Evolutionary conservation across 2,113 vertebrate genomes (phyloP).

Genomic region (Setophaga petechia): DNA sequence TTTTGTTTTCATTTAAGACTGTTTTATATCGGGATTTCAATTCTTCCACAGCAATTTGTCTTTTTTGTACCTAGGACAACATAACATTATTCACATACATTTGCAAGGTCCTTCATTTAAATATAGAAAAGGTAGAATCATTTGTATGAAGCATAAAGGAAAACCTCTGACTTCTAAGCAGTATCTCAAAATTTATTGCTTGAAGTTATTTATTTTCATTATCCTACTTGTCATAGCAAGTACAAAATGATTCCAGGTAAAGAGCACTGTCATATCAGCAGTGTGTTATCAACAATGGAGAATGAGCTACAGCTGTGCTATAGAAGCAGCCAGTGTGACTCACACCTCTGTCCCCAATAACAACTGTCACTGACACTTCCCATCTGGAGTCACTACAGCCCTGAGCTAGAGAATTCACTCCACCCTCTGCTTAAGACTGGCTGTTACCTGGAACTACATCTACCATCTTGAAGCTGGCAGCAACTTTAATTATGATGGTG

Average conservation of each 20-base stretch:
- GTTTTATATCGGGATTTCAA: conserved; percentile 72
- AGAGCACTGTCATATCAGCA: not conserved
- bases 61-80: conserved; percentile 76
- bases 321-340: not conserved
- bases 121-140: not conserved
- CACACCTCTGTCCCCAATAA: not conserved
- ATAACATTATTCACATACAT: not conserved
- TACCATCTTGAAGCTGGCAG: not conserved
- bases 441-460: not conserved
- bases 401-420: not conserved
- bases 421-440: not conserved
- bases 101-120: not conserved
- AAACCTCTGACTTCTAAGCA: not conserved
- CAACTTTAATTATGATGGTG: not conserved
- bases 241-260: not conserved
- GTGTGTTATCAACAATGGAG: not conserved
- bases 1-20: conserved; percentile 70
- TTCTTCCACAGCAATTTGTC: conserved; percentile 73
- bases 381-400: not conserved
- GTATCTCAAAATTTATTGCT: not conserved
- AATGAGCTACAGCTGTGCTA: not conserved
- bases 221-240: not conserved
- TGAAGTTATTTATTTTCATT: not conserved
- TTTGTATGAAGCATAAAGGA: not conserved
- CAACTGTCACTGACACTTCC: not conserved